phyloP scores from a whole-genome alignment of 2,888 invertebrate species.

The Pristionchus fissidentatus region DNA sequence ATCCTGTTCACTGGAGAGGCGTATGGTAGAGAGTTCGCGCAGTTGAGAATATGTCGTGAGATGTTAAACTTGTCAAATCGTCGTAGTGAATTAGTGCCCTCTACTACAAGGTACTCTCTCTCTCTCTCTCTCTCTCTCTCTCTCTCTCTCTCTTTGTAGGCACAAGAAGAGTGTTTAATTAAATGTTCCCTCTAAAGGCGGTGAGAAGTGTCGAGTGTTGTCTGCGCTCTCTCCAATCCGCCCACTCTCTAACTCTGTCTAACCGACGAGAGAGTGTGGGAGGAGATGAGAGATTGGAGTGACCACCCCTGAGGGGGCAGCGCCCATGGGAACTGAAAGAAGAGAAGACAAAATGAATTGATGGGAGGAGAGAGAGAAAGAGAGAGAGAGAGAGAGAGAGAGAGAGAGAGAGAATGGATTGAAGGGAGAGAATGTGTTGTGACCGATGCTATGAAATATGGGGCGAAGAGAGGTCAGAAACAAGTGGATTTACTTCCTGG shows the following conservation, averaged over 20 bases:
- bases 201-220: not conserved
- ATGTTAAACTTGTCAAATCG: conserved; percentile 47
- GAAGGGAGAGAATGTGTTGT: not conserved
- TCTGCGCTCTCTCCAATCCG: not conserved
- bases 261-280: not conserved
- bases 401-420: not conserved
- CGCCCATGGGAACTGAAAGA: conserved; percentile 12
- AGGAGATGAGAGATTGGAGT: not conserved
- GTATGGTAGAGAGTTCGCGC: no score
- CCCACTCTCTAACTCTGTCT: not conserved
- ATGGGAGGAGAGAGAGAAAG: conserved; percentile 8
- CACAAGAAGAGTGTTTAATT: conserved; percentile 38
- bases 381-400: conserved; percentile 17
- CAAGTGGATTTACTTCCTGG: not conserved
- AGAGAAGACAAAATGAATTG: conserved; percentile 26
- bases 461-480: not conserved
- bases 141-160: conserved; percentile 29
- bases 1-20: no score
- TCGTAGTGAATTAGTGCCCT: conserved; percentile 31
- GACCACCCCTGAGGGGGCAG: not conserved
- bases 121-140: conserved; percentile 46
- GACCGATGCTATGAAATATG: not conserved
- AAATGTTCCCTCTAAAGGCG: conserved; percentile 35
- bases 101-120: not conserved
- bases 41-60: no score